Evolutionary conservation across 2,797 vertebrate genomes (phyloP).

Genomic region (Crocodylus rhombifer): DNA sequence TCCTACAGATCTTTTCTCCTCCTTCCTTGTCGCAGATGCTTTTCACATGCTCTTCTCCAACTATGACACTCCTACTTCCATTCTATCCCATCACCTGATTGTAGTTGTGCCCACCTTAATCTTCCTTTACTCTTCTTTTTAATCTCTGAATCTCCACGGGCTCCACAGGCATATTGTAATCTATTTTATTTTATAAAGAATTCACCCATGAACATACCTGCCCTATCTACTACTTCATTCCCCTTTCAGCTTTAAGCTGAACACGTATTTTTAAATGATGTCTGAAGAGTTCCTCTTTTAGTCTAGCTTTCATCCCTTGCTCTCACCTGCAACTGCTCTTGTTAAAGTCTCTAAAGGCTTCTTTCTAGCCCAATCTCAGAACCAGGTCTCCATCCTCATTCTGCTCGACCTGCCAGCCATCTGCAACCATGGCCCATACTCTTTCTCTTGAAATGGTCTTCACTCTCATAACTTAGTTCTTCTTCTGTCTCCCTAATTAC

Average conservation of each 20-base stretch:
- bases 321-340: not conserved
- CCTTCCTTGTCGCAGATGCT: not conserved
- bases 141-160: not conserved
- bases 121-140: not conserved
- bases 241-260: not conserved
- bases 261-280: not conserved
- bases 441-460: not conserved
- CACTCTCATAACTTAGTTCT: not conserved
- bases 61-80: not conserved
- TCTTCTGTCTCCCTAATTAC: not conserved
- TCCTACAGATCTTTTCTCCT: not conserved
- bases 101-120: not conserved
- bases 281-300: not conserved
- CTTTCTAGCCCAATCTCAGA: not conserved
- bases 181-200: not conserved
- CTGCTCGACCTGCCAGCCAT: not conserved
- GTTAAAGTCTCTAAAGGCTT: not conserved
- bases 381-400: not conserved
- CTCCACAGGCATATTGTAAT: not conserved
- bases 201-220: not conserved
- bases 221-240: not conserved
- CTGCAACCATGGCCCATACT: not conserved
- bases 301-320: not conserved
- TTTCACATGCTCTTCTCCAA: not conserved
- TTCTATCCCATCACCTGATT: not conserved